Base-by-base conservation (phyloP, 1,140 invertebrate genomes). In the Listronotus bonariensis region DNA sequence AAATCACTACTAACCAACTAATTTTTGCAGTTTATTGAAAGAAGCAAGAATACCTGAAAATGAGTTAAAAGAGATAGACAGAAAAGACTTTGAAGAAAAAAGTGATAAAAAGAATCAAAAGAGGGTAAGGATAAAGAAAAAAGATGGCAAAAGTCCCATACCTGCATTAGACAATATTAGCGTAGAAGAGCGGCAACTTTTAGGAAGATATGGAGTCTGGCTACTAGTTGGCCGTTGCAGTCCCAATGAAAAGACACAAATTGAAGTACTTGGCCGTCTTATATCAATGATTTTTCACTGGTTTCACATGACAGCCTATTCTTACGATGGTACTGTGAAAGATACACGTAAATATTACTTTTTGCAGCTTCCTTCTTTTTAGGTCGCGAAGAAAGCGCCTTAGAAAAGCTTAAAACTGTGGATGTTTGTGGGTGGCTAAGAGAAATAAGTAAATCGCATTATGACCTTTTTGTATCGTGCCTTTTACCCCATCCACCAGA, bases 251-350 rank as follows among this genome's bases (percentile, higher is more conserved):
- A 88, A 89, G 68, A 90, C 95, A n/a, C 90, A 93, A 6, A 82
- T 90, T 75, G 92, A 96, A 80, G 88, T 95, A 34, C 83, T 99
- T 36, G 95, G 96, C 15, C 84, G 96, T 70, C 85, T 99, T 68
- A 83, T 99, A 26, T 92, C 93, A 56, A 96, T 97, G 86, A 85
- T 99, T 56, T 99, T 99, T 83, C 95, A 99, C 81, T 99, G 97
- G 97, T 99, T 99, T 83, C 93, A 98, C 83, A 91, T 96, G 64
- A 98, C 96, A 34, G 94, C 95, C 8, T 96, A 95, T 80, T 89
- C 96, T 14, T 96, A 95, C 76, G 94, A 97, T 83, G 95, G 95
- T 95, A 68, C 12, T n/a, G 17, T 55, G 6, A 31, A 2, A n/a
- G 6, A 51, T 51, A 4, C n/a, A 18, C n/a, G 26, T 17, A n/a